These are phyloP conservation scores for Poliocrania exsul DNA, from an alignment of 2,797 vertebrate species.

Conservation along the genomic window DNA sequence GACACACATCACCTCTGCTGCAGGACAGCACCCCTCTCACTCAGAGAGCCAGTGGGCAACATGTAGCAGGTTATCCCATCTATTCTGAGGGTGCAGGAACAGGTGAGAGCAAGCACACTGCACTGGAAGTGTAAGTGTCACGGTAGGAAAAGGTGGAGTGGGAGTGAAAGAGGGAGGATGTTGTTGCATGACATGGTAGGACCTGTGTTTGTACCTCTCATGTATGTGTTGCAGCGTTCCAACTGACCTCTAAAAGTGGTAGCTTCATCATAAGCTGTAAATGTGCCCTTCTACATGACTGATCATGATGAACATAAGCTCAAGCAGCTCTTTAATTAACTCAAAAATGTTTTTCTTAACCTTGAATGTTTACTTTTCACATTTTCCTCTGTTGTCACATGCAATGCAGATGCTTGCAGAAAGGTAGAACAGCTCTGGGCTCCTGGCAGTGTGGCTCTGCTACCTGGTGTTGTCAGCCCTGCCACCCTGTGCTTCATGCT, in stretches of 20 bases:
- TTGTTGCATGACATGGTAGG: background rate
- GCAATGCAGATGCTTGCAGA: background rate
- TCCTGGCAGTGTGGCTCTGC: background rate
- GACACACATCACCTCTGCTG: background rate
- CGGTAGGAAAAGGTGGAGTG: background rate
- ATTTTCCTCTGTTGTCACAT: background rate
- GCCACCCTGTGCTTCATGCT: background rate
- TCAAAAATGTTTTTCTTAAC: background rate
- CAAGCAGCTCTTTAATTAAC: background rate
- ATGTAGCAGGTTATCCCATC: background rate
- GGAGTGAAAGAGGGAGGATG: accelerated
- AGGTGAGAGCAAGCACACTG: accelerated
- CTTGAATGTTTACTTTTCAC: background rate
- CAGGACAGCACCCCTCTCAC: background rate
- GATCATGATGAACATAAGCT: background rate
- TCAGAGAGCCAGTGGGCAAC: background rate
- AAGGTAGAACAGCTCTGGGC: background rate
- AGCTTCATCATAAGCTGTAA: background rate
- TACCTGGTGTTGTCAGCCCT: background rate
- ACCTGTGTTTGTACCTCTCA: accelerated
- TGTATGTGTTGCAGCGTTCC: background rate
- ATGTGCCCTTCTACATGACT: background rate
- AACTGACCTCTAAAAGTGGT: background rate
- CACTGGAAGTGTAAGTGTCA: too few species aligned
- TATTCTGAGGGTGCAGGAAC: background rate